These are phyloP conservation scores for Drosophila aldrichi DNA, from an alignment of 2,888 invertebrate species.

Conservation along the genomic window DNA sequence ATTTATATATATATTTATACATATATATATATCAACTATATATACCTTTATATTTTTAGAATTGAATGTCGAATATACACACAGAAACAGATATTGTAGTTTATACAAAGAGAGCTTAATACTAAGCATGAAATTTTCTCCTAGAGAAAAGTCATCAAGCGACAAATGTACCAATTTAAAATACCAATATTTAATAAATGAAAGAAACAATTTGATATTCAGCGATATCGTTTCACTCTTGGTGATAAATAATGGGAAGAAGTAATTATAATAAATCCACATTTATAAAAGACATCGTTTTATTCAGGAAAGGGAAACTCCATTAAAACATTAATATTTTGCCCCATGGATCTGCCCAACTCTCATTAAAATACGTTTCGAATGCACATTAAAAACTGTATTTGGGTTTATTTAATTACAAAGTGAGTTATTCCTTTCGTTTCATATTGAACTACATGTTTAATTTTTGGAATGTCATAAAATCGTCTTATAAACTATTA, in stretches of 20 bases:
- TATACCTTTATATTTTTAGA: slow-evolving; percentile 50
- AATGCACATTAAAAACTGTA: slow-evolving; percentile 53
- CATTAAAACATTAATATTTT: not conserved
- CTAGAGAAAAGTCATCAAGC: slow-evolving; percentile 57
- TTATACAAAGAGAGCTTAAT: slow-evolving; percentile 56
- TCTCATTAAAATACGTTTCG: not conserved
- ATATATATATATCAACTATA: slow-evolving; percentile 19
- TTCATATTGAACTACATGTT: slow-evolving; percentile 57
- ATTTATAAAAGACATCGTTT: too few relatives aligned
- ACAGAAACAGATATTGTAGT: slow-evolving; percentile 44
- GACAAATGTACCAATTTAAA: slow-evolving; percentile 66
- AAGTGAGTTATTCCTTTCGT: slow-evolving; percentile 35
- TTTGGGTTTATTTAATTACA: slow-evolving; percentile 50
- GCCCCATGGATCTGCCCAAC: not conserved
- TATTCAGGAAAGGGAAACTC: not conserved
- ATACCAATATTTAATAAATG: slow-evolving; percentile 57
- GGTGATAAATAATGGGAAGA: not conserved
- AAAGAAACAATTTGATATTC: slow-evolving; percentile 35
- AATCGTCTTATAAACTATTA: slow-evolving; percentile 66
- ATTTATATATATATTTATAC: slow-evolving; percentile 33
- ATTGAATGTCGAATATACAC: slow-evolving; percentile 50
- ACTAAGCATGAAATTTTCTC: slow-evolving; percentile 59
- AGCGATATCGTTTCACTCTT: not conserved
- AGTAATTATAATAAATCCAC: not conserved
- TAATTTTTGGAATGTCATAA: slow-evolving; percentile 77